A percentile compares a stretch with the other conserved stretches of the same genome.
Conservation (phyloP, 1,140 invertebrate species). For the Nasonia giraulti region DNA sequence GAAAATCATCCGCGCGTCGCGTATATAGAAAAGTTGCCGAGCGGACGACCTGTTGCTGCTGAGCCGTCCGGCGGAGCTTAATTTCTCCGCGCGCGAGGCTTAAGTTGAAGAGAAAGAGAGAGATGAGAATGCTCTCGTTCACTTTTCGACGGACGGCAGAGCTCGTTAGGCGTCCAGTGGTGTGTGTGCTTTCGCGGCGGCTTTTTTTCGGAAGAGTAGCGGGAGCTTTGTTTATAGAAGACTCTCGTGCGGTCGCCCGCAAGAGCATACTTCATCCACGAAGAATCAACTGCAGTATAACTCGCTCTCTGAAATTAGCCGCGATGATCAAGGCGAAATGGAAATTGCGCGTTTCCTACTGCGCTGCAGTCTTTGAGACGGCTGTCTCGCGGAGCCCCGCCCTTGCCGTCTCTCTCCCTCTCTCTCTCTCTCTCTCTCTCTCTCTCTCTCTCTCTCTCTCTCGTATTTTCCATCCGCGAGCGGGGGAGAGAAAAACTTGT, state of each 20-base stretch:
- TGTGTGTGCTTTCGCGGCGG: too few relatives aligned
- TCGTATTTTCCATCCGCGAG: background rate
- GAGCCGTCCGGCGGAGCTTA: too few relatives aligned
- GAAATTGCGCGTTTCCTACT: background rate
- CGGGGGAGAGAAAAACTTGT: constrained; percentile 16
- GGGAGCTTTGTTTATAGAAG: too few relatives aligned
- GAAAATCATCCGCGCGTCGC: background rate
- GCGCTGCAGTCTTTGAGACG: background rate
- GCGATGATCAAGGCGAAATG: background rate
- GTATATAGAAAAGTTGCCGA: background rate
- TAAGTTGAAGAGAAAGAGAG: background rate
- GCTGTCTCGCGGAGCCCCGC: background rate
- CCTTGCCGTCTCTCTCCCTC: background rate
- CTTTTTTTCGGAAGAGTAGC: too few relatives aligned
- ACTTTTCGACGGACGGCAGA: background rate
- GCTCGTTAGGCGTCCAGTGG: background rate
- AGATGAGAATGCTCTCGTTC: background rate
- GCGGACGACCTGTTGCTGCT: background rate
- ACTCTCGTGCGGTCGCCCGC: too few relatives aligned
- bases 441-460: too few relatives aligned
- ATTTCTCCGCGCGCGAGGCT: background rate
- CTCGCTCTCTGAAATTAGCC: background rate
- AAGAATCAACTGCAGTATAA: background rate
- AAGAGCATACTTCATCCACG: background rate
- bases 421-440: too few relatives aligned